Conservation (phyloP, 2,797 vertebrate genomes). For the Anableps anableps region DNA sequence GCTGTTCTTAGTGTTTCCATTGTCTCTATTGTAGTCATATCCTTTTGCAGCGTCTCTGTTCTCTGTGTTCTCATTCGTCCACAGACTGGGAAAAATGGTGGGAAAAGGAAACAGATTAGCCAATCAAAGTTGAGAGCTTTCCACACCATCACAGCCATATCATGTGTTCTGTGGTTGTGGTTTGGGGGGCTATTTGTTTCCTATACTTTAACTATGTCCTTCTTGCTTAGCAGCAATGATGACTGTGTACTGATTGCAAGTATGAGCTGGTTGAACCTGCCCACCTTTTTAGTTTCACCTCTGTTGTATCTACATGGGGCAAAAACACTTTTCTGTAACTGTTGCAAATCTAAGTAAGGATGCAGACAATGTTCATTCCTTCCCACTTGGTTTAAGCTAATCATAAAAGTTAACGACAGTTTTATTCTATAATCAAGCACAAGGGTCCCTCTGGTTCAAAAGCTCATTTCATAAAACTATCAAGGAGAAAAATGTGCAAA, state of each 20-base stretch:
- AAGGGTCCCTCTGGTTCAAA: background rate
- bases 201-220: background rate
- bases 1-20: accelerated
- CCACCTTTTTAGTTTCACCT: slow-evolving; percentile 17
- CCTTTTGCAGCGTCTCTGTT: slow-evolving; percentile 33
- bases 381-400: background rate
- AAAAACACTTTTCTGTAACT: background rate
- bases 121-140: slow-evolving; percentile 36
- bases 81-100: background rate
- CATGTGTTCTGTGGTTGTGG: slow-evolving; percentile 9
- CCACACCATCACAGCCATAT: slow-evolving; percentile 12
- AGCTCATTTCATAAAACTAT: background rate
- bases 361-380: background rate
- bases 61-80: slow-evolving; percentile 22
- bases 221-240: accelerated
- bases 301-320: slow-evolving; percentile 10
- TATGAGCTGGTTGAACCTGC: slow-evolving; percentile 11
- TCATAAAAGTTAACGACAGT: background rate
- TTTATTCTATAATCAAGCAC: background rate
- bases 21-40: background rate
- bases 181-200: background rate
- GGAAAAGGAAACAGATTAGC: background rate
- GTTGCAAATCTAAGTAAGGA: background rate
- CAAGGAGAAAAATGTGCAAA: background rate
- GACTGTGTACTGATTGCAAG: accelerated